Evolutionary conservation across 2,888 invertebrate genomes (phyloP).

Genomic region (Patella ulyssiponensis): DNA sequence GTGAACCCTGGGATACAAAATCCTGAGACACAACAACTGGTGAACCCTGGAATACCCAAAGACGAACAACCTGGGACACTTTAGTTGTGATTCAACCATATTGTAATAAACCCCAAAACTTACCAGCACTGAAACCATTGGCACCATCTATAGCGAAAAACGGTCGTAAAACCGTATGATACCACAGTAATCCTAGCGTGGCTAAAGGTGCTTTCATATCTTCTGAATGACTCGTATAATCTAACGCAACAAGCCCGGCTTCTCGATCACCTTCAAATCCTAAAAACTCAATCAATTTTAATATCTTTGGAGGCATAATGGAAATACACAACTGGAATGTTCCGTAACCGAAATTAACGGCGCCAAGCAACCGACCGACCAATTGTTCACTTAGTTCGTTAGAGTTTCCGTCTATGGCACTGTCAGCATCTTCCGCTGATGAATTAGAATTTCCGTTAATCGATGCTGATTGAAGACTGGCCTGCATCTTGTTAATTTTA

Average conservation of each 20-base stretch:
- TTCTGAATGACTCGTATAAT: constrained; percentile 77
- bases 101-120: neutral
- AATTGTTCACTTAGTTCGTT: constrained; percentile 66
- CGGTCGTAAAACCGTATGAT: constrained; percentile 80
- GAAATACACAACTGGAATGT: constrained; percentile 80
- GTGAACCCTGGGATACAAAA: no score
- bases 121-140: constrained; percentile 75
- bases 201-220: constrained; percentile 82
- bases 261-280: constrained; percentile 80
- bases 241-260: constrained; percentile 76
- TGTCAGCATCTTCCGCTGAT: neutral
- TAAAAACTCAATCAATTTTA: constrained; percentile 78
- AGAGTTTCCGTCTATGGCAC: constrained; percentile 40
- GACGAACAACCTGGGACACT: no score
- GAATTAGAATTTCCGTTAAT: constrained; percentile 39
- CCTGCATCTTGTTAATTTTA: constrained; percentile 27
- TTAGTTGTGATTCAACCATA: no score
- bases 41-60: no score
- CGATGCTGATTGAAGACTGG: constrained; percentile 12
- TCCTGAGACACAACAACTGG: no score
- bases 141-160: constrained; percentile 79
- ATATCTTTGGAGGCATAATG: constrained; percentile 76
- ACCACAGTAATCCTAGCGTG: constrained; percentile 79
- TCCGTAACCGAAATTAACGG: constrained; percentile 82
- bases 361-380: constrained; percentile 77